A percentile compares a stretch with the other conserved stretches of the same genome.
Conservation (phyloP, 2,113 vertebrate species). For the Centrocercus urophasianus region DNA sequence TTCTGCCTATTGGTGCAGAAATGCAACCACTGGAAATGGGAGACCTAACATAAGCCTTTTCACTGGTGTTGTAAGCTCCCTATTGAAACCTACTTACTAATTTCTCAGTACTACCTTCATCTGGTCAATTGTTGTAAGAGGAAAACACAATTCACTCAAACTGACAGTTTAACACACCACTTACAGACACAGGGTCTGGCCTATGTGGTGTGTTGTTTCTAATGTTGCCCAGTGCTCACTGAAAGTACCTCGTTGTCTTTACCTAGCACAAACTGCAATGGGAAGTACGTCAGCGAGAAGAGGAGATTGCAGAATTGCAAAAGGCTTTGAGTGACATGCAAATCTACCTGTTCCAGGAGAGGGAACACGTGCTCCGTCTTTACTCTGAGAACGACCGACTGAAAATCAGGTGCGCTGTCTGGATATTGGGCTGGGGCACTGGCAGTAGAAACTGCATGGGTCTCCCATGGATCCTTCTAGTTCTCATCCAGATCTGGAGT, state of each 20-base stretch:
- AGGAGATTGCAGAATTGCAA: slow-evolving; percentile 89
- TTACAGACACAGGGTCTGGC: neutral
- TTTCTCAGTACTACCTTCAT: neutral
- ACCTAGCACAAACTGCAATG: slow-evolving; percentile 89
- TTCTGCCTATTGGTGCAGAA: neutral
- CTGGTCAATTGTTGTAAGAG: neutral
- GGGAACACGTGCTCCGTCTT: slow-evolving; percentile 92
- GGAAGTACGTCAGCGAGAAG: slow-evolving; percentile 88
- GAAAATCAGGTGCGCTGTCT: slow-evolving; percentile 88
- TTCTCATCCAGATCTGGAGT: neutral
- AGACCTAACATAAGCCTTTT: neutral
- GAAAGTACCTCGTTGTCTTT: neutral
- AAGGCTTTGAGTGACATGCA: slow-evolving; percentile 96
- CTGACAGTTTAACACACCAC: neutral
- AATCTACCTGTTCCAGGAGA: slow-evolving; percentile 93
- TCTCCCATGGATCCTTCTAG: rapidly evolving
- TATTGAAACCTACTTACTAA: neutral
- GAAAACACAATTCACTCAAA: neutral
- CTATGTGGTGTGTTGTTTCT: neutral
- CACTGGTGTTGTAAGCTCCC: neutral
- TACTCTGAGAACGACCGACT: slow-evolving; percentile 94
- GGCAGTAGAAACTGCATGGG: rapidly evolving
- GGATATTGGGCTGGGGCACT: neutral
- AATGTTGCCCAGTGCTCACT: neutral
- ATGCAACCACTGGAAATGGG: neutral